Conservation (phyloP, 2,113 vertebrate species). For the Antechinus stuartii region DNA sequence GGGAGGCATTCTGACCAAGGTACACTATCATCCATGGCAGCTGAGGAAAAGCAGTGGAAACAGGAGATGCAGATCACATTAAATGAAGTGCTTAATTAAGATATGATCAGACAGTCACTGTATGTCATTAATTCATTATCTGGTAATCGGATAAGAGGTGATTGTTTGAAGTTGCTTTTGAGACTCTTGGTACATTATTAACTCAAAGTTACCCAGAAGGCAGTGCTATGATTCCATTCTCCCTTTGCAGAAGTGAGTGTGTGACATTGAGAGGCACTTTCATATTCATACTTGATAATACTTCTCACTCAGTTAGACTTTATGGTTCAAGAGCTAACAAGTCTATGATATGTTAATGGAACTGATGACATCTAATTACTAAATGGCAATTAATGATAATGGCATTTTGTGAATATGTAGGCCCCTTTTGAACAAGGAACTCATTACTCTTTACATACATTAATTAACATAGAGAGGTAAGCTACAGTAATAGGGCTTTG, state of each 20-base stretch:
- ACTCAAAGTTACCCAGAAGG: slow-evolving; percentile 74
- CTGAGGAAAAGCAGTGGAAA: slow-evolving; percentile 11
- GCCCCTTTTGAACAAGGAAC: slow-evolving; percentile 37
- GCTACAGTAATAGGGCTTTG: slow-evolving; percentile 23
- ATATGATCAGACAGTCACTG: slow-evolving; percentile 72
- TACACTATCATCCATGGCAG: slow-evolving; percentile 20
- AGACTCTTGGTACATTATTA: slow-evolving; percentile 74
- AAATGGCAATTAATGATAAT: slow-evolving; percentile 69
- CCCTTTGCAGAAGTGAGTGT: background rate
- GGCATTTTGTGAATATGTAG: slow-evolving; percentile 42
- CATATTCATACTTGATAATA: slow-evolving; percentile 32
- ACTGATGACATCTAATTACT: slow-evolving; percentile 62
- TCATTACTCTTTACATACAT: slow-evolving; percentile 43
- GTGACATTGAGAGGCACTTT: slow-evolving; percentile 56
- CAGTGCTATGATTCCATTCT: slow-evolving; percentile 38
- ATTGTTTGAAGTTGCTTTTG: slow-evolving; percentile 77
- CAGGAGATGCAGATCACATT: slow-evolving; percentile 46
- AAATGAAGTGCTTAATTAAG: slow-evolving; percentile 74
- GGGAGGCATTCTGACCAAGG: slow-evolving; percentile 8
- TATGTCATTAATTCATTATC: slow-evolving; percentile 73
- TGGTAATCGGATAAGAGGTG: slow-evolving; percentile 80
- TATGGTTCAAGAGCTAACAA: slow-evolving; percentile 46
- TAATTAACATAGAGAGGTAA: slow-evolving; percentile 42
- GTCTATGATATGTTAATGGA: slow-evolving; percentile 58
- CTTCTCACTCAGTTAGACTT: slow-evolving; percentile 22